Evolutionary conservation across 2,888 invertebrate genomes (phyloP), one percentile per base, ranked within the genome.

Genomic region (Ptilodon capucinus): DNA sequence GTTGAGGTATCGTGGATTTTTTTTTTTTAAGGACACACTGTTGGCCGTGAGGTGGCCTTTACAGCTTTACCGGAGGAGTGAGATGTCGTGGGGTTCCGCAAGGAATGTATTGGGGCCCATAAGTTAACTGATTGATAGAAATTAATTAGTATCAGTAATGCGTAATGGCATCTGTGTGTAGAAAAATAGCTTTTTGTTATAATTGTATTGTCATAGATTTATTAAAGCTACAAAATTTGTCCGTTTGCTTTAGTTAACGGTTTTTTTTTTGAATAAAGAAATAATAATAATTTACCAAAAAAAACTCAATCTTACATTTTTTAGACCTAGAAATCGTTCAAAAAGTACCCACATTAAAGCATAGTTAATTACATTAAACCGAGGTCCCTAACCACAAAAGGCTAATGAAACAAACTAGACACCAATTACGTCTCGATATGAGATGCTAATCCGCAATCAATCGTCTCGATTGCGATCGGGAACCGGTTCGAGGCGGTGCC

Each of bases 401-500:
- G 40, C 17, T 28, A 40, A 30, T 40, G 11, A 14, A 30, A 25
- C 25, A 14, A 40, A 18, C 40, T 16, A 17, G 17, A 17, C 18
- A 30, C 18, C 30, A 40, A 40, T 40, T 28, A 40, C 40, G 18
- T 28, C 5, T 30, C 40, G 40, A 40, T 30, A 28, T 25, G 11
- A 25, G 40, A 40, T 16, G 18, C 40, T 40, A 40, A 40, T 40
- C 40, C 28, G 40, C 23, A 17, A 30, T 40, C 11, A 17, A 40
- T 9, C 9, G 8, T 4, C 4, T 34, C 35, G 35, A 35, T 16
- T 16, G 35, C 35, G 14, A 16, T 9, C 35, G 1, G 3, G 4
- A 35, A 35, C 35, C 35, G 35, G 30, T 40, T 28, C 21, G 30
- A 9, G 14, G 11, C 57, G 52, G 57, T 48, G 19, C 41, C 38